phyloP scores from a whole-genome alignment of 2,113 vertebrate genomes.

The Formicarius rufipectus region DNA sequence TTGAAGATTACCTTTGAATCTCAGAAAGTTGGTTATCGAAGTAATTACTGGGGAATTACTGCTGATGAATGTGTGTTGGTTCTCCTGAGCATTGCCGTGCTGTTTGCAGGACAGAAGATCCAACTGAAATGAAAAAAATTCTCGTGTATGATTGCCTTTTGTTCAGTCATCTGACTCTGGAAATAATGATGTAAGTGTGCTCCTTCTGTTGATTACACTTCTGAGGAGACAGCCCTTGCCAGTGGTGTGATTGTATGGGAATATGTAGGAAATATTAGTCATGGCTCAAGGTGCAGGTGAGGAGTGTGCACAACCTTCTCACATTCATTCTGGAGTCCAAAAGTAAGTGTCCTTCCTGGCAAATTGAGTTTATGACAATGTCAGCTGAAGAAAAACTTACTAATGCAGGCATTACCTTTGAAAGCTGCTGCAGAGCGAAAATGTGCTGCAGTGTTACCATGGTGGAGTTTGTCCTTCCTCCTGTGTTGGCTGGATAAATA shows the following conservation, averaged over 20 bases:
- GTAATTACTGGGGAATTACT: background rate
- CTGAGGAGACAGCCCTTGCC: background rate
- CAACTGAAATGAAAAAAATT: background rate
- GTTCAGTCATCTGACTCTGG: background rate
- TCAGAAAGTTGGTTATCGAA: background rate
- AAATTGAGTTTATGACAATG: background rate
- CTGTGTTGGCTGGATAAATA: background rate
- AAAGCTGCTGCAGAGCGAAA: background rate
- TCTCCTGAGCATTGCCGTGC: background rate
- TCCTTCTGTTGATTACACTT: background rate
- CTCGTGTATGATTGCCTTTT: background rate
- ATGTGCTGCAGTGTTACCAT: rapidly evolving
- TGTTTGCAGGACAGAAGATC: background rate
- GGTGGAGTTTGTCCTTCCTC: background rate
- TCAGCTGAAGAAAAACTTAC: background rate
- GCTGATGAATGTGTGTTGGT: background rate
- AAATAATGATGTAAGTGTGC: background rate
- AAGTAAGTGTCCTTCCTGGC: background rate
- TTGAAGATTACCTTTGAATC: background rate
- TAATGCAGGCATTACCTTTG: background rate
- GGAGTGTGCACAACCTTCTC: background rate
- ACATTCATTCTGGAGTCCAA: background rate
- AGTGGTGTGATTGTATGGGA: background rate
- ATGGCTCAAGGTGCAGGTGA: background rate
- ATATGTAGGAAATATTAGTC: background rate